Percentiles rank a stretch among this genome's conserved stretches.
Conservation (phyloP, 2,113 vertebrate genomes). For the Myanophis thanlyinensis region DNA sequence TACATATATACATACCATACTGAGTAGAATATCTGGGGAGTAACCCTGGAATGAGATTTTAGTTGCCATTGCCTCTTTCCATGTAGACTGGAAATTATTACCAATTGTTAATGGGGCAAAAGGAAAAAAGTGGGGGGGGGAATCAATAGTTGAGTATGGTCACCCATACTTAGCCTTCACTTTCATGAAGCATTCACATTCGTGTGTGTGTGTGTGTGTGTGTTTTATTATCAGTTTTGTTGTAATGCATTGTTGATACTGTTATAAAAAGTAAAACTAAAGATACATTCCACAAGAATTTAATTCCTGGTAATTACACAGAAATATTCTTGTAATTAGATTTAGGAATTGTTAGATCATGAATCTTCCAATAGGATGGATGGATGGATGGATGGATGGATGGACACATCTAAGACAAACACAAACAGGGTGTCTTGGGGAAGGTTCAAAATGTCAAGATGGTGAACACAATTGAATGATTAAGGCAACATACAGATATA, state of each 20-base stretch:
- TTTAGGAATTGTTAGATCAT: background rate
- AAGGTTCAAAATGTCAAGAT: background rate
- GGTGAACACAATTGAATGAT: background rate
- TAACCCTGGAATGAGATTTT: background rate
- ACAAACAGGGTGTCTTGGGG: background rate
- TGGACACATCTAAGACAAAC: background rate
- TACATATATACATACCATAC: no score
- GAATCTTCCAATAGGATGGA: background rate
- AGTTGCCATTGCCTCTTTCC: background rate
- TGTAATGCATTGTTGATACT: background rate
- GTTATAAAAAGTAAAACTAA: background rate
- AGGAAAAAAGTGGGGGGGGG: background rate
- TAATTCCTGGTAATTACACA: background rate
- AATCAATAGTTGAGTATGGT: background rate
- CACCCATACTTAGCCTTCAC: background rate
- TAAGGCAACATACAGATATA: background rate
- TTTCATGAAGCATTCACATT: background rate
- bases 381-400: no score
- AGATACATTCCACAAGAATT: background rate
- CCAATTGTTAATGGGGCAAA: background rate
- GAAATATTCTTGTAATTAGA: background rate
- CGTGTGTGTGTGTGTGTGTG: no score
- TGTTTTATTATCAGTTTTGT: background rate
- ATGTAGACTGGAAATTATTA: background rate
- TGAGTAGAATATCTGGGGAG: background rate